Evolutionary conservation across 2,113 vertebrate genomes (phyloP), one percentile per base, ranked within the genome.

Genomic region (Paracanthobrama guichenoti): DNA sequence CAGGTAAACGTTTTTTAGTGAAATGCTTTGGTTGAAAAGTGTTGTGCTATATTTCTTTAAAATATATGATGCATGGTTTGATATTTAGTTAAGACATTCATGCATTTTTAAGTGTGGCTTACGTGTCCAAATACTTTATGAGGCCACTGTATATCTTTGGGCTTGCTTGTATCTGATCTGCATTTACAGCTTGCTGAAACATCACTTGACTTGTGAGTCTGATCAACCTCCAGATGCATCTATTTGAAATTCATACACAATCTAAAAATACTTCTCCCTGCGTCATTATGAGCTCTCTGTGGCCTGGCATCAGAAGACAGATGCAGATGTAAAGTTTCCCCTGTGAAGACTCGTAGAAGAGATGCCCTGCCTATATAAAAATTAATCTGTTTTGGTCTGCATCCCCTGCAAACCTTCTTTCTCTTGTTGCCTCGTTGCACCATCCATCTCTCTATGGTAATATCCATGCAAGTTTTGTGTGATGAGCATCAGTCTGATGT

Each of bases 201-300:
- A 74, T 83, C 76, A 76, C n/a, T 46, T 82, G 69, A 85, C 50
- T 82, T 85, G 78, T 72, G 62, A 75, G 59, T 81, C 67, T 48
- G 62, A 86, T 86, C 62, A 86, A 84, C 62, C 81, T 85, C 71
- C 83, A 88, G 83, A 85, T 84, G 85, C 83, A 82, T 53, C 73
- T 48, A 59, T 81, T 85, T 85, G 44, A 86, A 84, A 87, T 88
- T 87, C 78, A 82, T 80, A 82, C 35, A 26, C 55, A 81, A 67
- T 67, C 82, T 81, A 84, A 89, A 87, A 83, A 84, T 86, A 73
- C 77, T 62, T 82, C 69, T 48, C 62, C 71, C 44, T 80, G 78
- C 69, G 28, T 75, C 86, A 85, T 55, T 53, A 8, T 2, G 60
- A 80, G 26, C 78, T 82, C 86, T 87, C 87, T 84, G 80, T 75